Evolutionary conservation across 2,888 invertebrate genomes (phyloP), one percentile per base, ranked within the genome.

Genomic region (Lycocerus yunnanus): DNA sequence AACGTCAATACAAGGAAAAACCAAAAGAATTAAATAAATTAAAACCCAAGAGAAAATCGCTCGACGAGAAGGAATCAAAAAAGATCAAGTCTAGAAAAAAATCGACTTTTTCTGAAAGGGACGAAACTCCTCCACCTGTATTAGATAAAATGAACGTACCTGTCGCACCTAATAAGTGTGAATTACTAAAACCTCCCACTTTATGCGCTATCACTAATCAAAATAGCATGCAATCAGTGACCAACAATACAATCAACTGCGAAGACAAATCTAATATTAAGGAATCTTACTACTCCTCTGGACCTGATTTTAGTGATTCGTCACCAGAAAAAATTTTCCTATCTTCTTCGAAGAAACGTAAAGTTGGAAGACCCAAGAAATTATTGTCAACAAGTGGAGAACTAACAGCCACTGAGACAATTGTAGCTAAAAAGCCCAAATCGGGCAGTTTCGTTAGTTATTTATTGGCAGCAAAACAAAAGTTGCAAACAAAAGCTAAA

Each of bases 301-400:
- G 71, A 71, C 73, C 79, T 11, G 84, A 84, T 71, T 78, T 80
- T 4, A 82, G 82, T 66, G 84, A 85, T 72, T 82, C 81, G 1
- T 82, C 78, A 65, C 83, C 78, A 4, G 81, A 80, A 75, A 84
- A 81, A 76, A 80, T 79, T 69, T 43, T 43, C 43, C n/a, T 43
- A 43, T 81, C 81, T 61, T 83, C 79, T 1, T 90, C 91, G 0
- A 93, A 94, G 82, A 95, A 95, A 84, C 90, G 95, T 10, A 95
- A 95, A 88, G 94, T 95, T 0, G 95, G 95, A 0, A 89, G 94
- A 79, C 95, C 95, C 0, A 92, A 93, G 78, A 95, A 95, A 83
- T 89, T 93, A 11, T 67, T 82, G 72, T 90, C 91, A 71, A 87
- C 88, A n/a, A 83, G 88, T 13, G 88, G 88, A 0, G 87, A 88